Evolutionary conservation across 1,140 invertebrate species (phyloP), one percentile per base, ranked within the genome.

Genomic region (Zaprionus camerounensis): DNA sequence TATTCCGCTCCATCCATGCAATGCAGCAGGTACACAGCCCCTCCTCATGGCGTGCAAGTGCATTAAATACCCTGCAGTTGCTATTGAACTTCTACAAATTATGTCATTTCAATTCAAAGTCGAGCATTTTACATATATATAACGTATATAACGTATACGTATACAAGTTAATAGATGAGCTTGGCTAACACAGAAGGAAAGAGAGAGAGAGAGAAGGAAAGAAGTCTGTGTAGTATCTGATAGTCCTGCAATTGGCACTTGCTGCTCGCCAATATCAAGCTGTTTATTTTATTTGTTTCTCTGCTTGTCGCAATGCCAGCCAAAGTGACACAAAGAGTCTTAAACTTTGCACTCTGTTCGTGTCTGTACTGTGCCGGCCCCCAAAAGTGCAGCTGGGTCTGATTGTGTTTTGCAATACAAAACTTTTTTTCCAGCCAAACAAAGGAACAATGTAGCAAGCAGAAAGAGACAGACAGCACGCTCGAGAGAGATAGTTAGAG

Each of bases 341-440:
- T 71, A 76, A 76, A 76, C 76, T 79, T 78, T 76, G 49, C 51
- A 51, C 76, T 71, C 76, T 76, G 67, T 69, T 73, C 68, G 71
- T 77, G 56, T 65, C 41, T 41, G 5, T 34, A 9, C 31, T 31
- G 2, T 62, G 38, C 31, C 41, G 51, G 63, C 46, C 76, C 66
- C 76, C 63, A 66, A 69, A 79, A 80, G 76, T 90, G 81, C 85
- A 88, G 78, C 81, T 90, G 85, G 28, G 64, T 78, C 81, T 87
- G 84, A 88, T 88, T 87, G 84, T 87, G 68, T 83, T 86, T 82
- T 83, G 80, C 71, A 88, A 81, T 81, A 88, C 74, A 69, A 81
- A 87, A 87, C 80, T 88, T 83, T 86, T 73, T 73, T 66, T 7
- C 79, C 64, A 76, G 53, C 31, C 64, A 76, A 68, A 77, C 64